Base-by-base conservation (phyloP, 2,888 invertebrate genomes). In the Morpho helenor region DNA sequence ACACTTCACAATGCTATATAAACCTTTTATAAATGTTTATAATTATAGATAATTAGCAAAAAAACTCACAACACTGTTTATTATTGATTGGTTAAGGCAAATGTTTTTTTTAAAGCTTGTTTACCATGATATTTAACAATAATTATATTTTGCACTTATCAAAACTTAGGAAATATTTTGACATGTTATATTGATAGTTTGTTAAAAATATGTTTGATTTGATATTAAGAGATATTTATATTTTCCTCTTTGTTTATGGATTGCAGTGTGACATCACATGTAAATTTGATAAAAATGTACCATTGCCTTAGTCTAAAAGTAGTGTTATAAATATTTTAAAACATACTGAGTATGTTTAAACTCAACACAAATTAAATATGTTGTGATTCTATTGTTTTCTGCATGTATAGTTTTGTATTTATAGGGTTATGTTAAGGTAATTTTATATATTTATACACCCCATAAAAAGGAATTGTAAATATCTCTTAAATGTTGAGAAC, bases 151-250 rank as follows among this genome's bases (percentile, higher is more conserved):
- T 31, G 31, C 31, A 31, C 31, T 5, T 31, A 49, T 16, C 10
- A 16, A 40, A 49, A 49, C 10, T 10, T 22, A 49, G 49, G 16
- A 22, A 16, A 16, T 41, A 23, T 7, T 7, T 42, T 51, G 43
- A 43, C 23, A 31, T 43, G 31, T 42, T 49, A 4, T 2, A 10
- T n/a, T 31, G 31, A 48, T 1, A 48, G 8, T 8, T 41, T 41
- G 23, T 43, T 8, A 39, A 8, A 50, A 43, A 5, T 31, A 31
- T 31, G 31, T 44, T 44, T 44, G 10, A 31, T 31, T 44, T 31
- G 31, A 39, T 44, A 44, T 44, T 39, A 43, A 52, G 45, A 52
- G 39, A 52, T 52, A 52, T 52, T 52, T 52, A 39, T 39, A 44
- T 9, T 31, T 52, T 45, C 31, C 44, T 52, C 8, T 44, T 10